phyloP scores from a whole-genome alignment of 1,140 invertebrate genomes.

The Daktulosphaira vitifoliae region DNA sequence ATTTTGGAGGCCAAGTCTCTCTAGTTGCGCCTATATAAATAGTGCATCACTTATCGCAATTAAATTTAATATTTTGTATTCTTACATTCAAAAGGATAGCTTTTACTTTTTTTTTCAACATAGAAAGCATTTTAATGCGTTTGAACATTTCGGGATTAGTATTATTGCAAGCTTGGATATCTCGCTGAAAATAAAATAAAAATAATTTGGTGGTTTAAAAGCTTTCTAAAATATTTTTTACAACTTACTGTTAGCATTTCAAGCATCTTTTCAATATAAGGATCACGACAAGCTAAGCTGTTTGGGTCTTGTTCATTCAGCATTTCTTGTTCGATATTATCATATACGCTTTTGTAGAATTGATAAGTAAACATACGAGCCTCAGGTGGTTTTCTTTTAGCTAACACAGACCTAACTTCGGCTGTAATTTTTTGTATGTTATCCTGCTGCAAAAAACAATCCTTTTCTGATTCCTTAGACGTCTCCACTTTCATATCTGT shows the following conservation, averaged over 20 bases:
- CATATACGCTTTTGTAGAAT: slow-evolving; percentile 6
- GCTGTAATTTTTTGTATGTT: background rate
- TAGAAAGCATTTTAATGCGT: slow-evolving; percentile 11
- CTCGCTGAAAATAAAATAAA: background rate
- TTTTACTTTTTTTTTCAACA: slow-evolving; percentile 13
- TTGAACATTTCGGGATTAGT: background rate
- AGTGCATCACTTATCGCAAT: too few species aligned
- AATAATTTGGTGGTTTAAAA: too few species aligned
- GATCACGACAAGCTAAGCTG: slow-evolving; percentile 12
- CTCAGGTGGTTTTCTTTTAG: background rate
- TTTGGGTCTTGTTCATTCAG: slow-evolving; percentile 7
- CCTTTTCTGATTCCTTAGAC: background rate
- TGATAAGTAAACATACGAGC: background rate
- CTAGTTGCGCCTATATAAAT: too few species aligned
- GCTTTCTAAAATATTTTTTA: too few species aligned
- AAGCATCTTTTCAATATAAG: background rate
- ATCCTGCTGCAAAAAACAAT: background rate
- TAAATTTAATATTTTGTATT: too few species aligned
- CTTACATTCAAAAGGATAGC: slow-evolving; percentile 11
- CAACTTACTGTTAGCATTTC: slow-evolving; percentile 4
- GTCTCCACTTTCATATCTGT: slow-evolving; percentile 5
- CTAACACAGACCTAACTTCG: background rate
- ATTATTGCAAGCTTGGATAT: background rate
- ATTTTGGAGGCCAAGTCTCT: too few species aligned
- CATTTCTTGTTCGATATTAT: slow-evolving; percentile 15